Evolutionary conservation across 2,797 vertebrate species (phyloP), one percentile per base, ranked within the genome.

Genomic region (Antennarius maculatus): DNA sequence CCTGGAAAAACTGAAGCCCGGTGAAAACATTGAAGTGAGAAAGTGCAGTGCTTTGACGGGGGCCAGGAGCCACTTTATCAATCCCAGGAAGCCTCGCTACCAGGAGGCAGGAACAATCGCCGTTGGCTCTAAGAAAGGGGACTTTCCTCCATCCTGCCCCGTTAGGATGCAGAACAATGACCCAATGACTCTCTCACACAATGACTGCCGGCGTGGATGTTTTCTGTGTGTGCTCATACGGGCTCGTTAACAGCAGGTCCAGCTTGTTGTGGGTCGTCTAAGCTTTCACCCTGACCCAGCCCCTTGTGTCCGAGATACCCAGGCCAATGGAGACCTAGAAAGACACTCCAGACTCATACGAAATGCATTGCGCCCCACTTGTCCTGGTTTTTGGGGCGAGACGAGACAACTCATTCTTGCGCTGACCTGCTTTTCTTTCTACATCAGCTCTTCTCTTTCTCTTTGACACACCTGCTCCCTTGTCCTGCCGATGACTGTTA

Each of bases 61-160:
- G 37, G 23, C 54, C 54, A 49, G 52, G 61, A 82, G 75, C 61
- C 55, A 53, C 76, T 83, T 82, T 84, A 85, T 91, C 77, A 91
- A 86, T 91, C 86, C 81, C 86, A 91, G 91, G 90, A 93, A 92
- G 80, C 82, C 68, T 89, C 78, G 76, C 85, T 76, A 76, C 77
- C 69, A 62, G 73, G 70, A 80, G 76, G 84, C 87, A 88, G 90
- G 87, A 91, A 90, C 76, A 84, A 69, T 71, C 68, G 86, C 81
- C 59, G 59, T 68, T 90, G 86, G 89, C 87, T 79, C 66, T 1
- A 41, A 78, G 74, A 67, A 61, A 77, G 65, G 93, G 93, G 92
- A 92, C 91, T 94, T 94, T 94, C 91, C 92, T 92, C 70, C 81
- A 69, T 84, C 81, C 66, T 85, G 74, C 79, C 71, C 79, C 28